Evolutionary conservation across 2,797 vertebrate species (phyloP).

Genomic region (Staurois parvus): DNA sequence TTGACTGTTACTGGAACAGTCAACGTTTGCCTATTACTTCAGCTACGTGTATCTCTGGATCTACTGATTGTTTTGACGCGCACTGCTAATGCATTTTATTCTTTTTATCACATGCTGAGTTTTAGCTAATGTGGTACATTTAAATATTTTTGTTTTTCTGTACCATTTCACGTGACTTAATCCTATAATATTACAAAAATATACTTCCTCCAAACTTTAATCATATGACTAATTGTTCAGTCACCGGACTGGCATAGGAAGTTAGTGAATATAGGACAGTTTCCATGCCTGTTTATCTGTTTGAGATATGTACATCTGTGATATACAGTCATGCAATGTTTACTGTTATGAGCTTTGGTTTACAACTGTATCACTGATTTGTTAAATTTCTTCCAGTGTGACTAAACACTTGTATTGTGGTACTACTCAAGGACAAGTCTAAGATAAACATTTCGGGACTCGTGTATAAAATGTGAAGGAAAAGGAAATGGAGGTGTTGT

Average conservation of each 20-base stretch:
- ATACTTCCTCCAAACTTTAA: conserved; percentile 5
- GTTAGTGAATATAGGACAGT: neutral
- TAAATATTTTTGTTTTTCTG: neutral
- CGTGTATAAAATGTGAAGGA: neutral
- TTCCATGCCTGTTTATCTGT: neutral
- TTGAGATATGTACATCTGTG: neutral
- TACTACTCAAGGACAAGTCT: neutral
- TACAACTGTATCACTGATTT: neutral
- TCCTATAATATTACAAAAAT: neutral
- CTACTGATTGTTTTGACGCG: too few species aligned
- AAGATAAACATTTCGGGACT: neutral
- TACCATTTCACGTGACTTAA: neutral
- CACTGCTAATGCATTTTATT: too few species aligned
- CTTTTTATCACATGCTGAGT: neutral
- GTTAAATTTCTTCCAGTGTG: neutral
- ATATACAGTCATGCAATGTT: neutral
- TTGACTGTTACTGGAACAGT: too few species aligned
- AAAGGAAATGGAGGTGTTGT: neutral
- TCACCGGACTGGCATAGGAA: conserved; percentile 18
- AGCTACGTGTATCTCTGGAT: too few species aligned
- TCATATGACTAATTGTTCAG: conserved; percentile 26
- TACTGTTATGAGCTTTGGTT: neutral
- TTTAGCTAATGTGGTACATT: neutral
- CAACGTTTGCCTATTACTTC: too few species aligned
- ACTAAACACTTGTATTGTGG: neutral